Evolutionary conservation across 2,888 invertebrate species (phyloP), one percentile per base, ranked within the genome.

Genomic region (Heliconius ethilla): DNA sequence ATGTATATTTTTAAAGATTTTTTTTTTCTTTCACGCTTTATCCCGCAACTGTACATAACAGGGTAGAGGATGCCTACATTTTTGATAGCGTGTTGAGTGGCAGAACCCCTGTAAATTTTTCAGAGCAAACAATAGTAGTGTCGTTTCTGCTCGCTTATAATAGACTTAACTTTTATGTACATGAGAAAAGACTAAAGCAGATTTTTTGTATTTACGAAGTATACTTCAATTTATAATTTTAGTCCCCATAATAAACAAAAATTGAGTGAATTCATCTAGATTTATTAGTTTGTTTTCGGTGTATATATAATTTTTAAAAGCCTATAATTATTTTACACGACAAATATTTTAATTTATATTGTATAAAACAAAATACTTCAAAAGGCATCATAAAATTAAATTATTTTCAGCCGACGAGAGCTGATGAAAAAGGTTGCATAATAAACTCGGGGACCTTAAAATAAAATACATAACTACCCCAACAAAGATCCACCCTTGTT

Each of bases 401-500:
- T 27, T 45, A 63, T 74, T 25, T 55, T 18, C 25, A 33, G 37
- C 73, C 55, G 15, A n/a, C 59, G 66, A 59, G 37, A 40, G 73
- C 27, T 69, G 37, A 59, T 70, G 10, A 73, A 59, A 45, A 59
- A 73, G 65, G 73, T 77, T 29, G 9, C 40, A 51, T 29, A 51
- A 27, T 55, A 75, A 33, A 65, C 7, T 27, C 29, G 70, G 29
- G 27, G 65, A 59, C 62, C 76, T 70, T 63, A 69, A 70, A 62
- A n/a, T 76, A 70, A 76, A 76, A 70, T 70, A 76, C 62, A 29
- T 70, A 62, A 70, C 45, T 70, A 45, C 72, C 25, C 37, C 63
- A 62, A 74, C 73, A 77, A 67, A 67, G 45, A 67, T 62, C 78
- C 63, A 22, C 55, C 55, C 72, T 66, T 70, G 78, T 80, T 78